Conservation (phyloP, 2,113 vertebrate species). For the Phasianus colchicus region DNA sequence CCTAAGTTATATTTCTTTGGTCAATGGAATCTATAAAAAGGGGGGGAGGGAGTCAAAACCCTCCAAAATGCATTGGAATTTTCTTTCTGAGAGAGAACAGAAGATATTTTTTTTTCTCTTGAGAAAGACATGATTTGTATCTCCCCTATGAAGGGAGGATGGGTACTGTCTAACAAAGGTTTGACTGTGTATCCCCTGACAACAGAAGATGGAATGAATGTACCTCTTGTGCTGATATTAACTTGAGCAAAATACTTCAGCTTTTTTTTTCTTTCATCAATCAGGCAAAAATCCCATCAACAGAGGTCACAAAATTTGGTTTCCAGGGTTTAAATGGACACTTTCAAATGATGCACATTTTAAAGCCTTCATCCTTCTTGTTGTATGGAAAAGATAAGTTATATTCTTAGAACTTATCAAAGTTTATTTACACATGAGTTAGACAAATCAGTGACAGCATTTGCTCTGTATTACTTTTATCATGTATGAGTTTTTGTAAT, state of each 20-base stretch:
- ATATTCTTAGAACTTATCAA: background rate
- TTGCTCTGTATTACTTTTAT: background rate
- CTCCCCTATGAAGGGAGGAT: background rate
- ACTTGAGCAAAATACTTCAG: constrained; percentile 30
- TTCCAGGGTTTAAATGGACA: constrained; percentile 18
- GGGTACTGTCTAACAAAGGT: constrained; percentile 44
- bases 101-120: constrained; percentile 7
- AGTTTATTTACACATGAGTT: background rate
- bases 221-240: constrained; percentile 49
- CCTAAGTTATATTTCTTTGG: constrained; percentile 20
- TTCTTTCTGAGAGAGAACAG: background rate
- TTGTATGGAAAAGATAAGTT: background rate
- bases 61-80: constrained; percentile 1
- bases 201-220: constrained; percentile 50
- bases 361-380: background rate
- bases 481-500: background rate
- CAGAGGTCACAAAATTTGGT: constrained; percentile 3
- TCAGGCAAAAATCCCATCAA: background rate
- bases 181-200: constrained; percentile 50
- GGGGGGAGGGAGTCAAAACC: background rate
- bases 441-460: background rate
- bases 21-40: background rate
- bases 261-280: constrained; percentile 13
- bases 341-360: background rate
- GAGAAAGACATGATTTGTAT: constrained; percentile 31